Base-by-base conservation (phyloP, 2,113 vertebrate species). In the Apteryx mantelli region DNA sequence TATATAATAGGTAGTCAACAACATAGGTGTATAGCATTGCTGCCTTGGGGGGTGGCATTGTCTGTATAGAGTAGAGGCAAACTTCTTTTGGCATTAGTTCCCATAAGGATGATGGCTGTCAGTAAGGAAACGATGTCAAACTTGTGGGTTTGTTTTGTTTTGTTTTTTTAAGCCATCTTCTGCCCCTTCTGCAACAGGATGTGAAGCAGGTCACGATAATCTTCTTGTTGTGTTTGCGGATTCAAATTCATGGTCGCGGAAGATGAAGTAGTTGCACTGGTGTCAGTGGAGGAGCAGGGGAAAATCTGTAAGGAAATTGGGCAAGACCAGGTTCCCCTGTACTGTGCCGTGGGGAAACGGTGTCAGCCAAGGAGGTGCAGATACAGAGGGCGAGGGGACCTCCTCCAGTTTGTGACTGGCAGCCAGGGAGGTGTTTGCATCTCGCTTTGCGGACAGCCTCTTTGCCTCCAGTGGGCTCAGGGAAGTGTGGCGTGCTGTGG, bases 191-290 rank as follows among this genome's bases (percentile, higher is more conserved):
- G 25, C n/a, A 18, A 26, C n/a, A 48, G 12, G 19, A 0, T 0
- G 0, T 87, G 36, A 52, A 14, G 11, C 0, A 0, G 36, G 28
- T 40, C 0, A 0, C 21, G 64, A 4, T 61, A 38, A 2, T 61
- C 61, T 53, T 53, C 44, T 88, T 3, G 0, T 18, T 55, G 38
- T 48, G 21, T 26, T 3, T 63, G 32, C 20, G 38, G 8, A 2
- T 3, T 75, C 79, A 58, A 63, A 73, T 69, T n/a, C 28, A 11
- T 0, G 0, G 36, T 77, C 60, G 4, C 40, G 18, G 64, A 56
- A 53, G 44, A 24, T 53, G 61, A 74, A 69, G 55, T 8, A 34
- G 16, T 52, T 82, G 69, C 21, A 1, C 0, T 13, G 58, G 40
- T 77, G 36, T 15, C 26, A 24, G 18, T 3, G 32, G 71, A 60